Conservation (phyloP, 2,113 vertebrate species). For the Nycticebus coucang region DNA sequence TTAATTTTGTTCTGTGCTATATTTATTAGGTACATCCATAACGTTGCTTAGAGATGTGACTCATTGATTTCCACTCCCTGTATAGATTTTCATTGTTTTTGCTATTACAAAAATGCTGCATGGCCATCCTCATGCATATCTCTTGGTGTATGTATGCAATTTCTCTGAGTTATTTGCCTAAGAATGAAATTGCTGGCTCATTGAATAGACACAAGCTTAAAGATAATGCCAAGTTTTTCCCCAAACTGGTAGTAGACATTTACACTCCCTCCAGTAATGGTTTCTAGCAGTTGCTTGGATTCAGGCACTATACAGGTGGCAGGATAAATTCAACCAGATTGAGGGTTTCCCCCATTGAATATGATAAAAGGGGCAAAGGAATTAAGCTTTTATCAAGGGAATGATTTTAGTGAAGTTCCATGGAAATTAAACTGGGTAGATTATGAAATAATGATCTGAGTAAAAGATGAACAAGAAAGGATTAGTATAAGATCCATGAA, state of each 20-base stretch:
- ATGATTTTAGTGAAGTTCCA: neutral
- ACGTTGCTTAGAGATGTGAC: slow-evolving; percentile 20
- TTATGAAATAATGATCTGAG: neutral
- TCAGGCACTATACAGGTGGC: slow-evolving; percentile 31
- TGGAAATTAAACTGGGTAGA: neutral
- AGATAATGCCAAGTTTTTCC: slow-evolving; percentile 59
- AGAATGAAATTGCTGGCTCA: slow-evolving; percentile 54
- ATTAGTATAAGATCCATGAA: neutral
- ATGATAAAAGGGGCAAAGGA: neutral
- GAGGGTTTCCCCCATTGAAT: neutral
- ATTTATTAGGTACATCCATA: slow-evolving; percentile 38
- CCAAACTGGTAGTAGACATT: slow-evolving; percentile 55
- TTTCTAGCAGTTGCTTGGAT: slow-evolving; percentile 51
- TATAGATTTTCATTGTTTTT: slow-evolving; percentile 39
- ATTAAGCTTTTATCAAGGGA: neutral
- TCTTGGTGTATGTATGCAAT: slow-evolving; percentile 42
- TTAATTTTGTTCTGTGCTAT: slow-evolving; percentile 41
- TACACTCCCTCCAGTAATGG: neutral
- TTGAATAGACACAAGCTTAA: slow-evolving; percentile 47
- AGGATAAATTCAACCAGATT: slow-evolving; percentile 26
- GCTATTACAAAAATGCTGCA: slow-evolving; percentile 36
- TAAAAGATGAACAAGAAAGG: neutral
- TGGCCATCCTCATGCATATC: neutral
- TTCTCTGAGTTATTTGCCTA: slow-evolving; percentile 58
- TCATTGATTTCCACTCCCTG: slow-evolving; percentile 24